Evolutionary conservation across 2,888 invertebrate species (phyloP), one percentile per base, ranked within the genome.

Genomic region (Crematogaster levior): DNA sequence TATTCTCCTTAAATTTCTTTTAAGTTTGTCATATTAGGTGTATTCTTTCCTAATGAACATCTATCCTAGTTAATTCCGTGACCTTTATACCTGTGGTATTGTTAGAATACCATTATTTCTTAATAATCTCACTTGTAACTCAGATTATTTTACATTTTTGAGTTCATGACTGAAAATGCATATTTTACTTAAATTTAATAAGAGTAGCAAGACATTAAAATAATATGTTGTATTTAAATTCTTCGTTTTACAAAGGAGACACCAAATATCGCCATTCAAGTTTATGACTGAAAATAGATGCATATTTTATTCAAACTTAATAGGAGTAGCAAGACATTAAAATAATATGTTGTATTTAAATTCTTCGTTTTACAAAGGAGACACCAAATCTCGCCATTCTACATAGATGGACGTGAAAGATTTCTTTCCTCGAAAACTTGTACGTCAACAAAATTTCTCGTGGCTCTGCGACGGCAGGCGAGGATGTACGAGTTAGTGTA

Each of bases 341-440:
- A 21, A 61, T 21, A n/a, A 34, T 12, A 2, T 12, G 43, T 40
- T 15, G 12, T 63, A 51, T n/a, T 43, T 24, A 15, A 51, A 68
- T 7, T 66, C 30, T 48, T 53, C 21, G 12, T 46, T n/a, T 46
- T 5, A 40, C 21, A 1, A 15, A 40, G 15, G 18, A n/a, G 46
- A 48, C 9, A 9, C 9, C 46, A 24, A 66, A n/a, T n/a, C 10
- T 34, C 15, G 21, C n/a, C n/a, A n/a, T n/a, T 37, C 7, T 21
- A 24, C 68, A 60, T 18, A 73, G 81, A 77, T 58, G 68, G 15
- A n/a, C 18, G 24, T 61, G 53, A 70, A 53, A 79, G 18, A 88
- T 88, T 84, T 81, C 74, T 72, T 68, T 46, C 66, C 27, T 46
- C 53, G 66, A 75, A 66, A 86, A 82, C 63, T 84, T 83, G 66